Evolutionary conservation across 1,140 invertebrate species (phyloP).

Genomic region (Meloidogyne floridensis): DNA sequence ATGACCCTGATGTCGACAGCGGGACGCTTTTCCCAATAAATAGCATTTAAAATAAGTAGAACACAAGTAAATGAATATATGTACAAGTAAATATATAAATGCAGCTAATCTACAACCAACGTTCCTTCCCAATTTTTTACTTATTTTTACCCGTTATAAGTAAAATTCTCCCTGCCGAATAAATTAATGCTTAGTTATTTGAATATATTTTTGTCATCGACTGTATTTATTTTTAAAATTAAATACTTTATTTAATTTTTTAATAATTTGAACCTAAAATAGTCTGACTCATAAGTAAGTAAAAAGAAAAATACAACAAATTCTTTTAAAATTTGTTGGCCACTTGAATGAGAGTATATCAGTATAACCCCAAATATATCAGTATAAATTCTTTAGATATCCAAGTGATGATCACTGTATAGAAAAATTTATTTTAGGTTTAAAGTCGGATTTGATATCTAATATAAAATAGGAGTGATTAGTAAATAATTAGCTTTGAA

Average conservation of each 20-base stretch:
- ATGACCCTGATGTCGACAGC: slow-evolving; percentile 1
- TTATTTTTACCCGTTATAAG: neutral
- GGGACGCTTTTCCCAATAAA: neutral
- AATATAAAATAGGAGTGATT: too few relatives aligned
- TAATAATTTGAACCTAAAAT: too few relatives aligned
- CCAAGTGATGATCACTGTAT: too few relatives aligned
- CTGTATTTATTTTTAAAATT: neutral
- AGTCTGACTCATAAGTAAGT: too few relatives aligned
- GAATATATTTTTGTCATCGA: neutral
- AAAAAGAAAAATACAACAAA: too few relatives aligned
- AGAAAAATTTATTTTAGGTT: too few relatives aligned
- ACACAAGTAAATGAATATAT: neutral
- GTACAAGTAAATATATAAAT: neutral
- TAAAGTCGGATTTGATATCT: too few relatives aligned
- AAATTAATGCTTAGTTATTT: neutral
- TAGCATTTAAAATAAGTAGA: neutral
- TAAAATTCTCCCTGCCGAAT: neutral
- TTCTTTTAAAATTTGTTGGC: too few relatives aligned
- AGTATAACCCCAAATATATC: too few relatives aligned
- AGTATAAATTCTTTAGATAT: too few relatives aligned
- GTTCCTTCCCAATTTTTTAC: neutral
- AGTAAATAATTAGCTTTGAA: too few relatives aligned
- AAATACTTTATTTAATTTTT: neutral
- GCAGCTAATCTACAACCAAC: neutral
- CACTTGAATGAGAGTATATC: too few relatives aligned